Evolutionary conservation across 37 sponge, comb jelly and placozoan species (phyloP), one percentile per base, ranked within the genome.

Genomic region (Cliona cf. orientalis): DNA sequence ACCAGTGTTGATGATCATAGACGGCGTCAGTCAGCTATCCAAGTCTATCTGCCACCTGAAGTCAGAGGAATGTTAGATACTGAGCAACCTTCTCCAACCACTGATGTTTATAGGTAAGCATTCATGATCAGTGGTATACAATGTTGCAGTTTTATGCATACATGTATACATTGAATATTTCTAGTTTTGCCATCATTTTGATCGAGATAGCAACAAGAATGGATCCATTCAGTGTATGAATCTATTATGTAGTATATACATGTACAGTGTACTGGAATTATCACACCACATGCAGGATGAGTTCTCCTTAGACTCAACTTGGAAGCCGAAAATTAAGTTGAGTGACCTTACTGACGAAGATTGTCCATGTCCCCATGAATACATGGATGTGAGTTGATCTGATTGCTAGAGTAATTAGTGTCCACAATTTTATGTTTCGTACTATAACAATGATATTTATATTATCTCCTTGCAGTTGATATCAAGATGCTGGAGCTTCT

Each of bases 181-280:
- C 2, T 46, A 88, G 95, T 59, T 94, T 68, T 84, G 89, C 84
- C 29, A 87, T 94, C 21, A 75, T 94, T 33, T 42, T 94, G 46
- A 43, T 86, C 33, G 95, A 94, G 79, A 79, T 91, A 21, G 93
- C 89, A 12, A 84, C 89, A 6, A 80, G 93, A 84, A 75, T 82
- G 59, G 93, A 92, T 61, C 93, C 90, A 37, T 82, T 70, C 62
- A 76, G 78, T 82, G 92, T 91, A 79, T 80, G 92, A 53, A 17
- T 6, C 5, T n/a, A 17, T 34, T 67, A 14, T 46, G 56, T 6
- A 5, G 3, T 5, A 40, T 21, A 40, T 3, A 31, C 7, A 57
- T 69, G 19, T 29, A 39, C 41, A 42, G 40, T 59, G 65, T 43
- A 28, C 67, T 22, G 56, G 25, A 55, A 6, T 26, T 61, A 46